Conservation (phyloP, 37 sponge, comb jelly and placozoan genomes). For the Chondrosia reniformis region DNA sequence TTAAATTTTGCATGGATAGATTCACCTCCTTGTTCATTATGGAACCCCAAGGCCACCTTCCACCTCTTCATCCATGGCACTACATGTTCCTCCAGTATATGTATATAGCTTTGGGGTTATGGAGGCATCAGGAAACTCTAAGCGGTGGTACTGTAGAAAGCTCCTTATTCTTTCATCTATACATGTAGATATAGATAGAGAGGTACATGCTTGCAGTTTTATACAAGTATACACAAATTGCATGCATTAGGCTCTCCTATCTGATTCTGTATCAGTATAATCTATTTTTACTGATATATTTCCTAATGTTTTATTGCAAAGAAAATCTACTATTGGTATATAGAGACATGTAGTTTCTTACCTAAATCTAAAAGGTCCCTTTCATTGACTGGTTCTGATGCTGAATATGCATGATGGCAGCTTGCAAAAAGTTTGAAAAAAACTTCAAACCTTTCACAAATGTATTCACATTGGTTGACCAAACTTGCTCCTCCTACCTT, state of each 20-base stretch:
- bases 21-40: slow-evolving; percentile 54
- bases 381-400: background rate
- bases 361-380: slow-evolving; percentile 1
- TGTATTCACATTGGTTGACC: background rate
- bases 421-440: slow-evolving; percentile 10
- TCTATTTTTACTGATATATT: too few relatives aligned
- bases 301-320: too few relatives aligned
- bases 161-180: too few relatives aligned
- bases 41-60: slow-evolving; percentile 23
- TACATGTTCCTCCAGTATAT: slow-evolving; percentile 39
- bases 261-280: too few relatives aligned
- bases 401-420: slow-evolving; percentile 18
- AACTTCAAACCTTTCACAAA: background rate
- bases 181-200: slow-evolving; percentile 11
- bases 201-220: background rate
- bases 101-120: slow-evolving; percentile 36
- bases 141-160: slow-evolving; percentile 24
- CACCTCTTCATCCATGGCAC: slow-evolving; percentile 11
- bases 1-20: slow-evolving; percentile 36
- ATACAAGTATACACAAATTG: background rate
- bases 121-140: slow-evolving; percentile 11
- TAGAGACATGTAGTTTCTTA: background rate
- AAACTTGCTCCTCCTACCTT: background rate
- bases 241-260: background rate
- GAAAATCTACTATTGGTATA: too few relatives aligned